Evolutionary conservation across 2,113 vertebrate species (phyloP).

Genomic region (Dissostichus mawsoni): DNA sequence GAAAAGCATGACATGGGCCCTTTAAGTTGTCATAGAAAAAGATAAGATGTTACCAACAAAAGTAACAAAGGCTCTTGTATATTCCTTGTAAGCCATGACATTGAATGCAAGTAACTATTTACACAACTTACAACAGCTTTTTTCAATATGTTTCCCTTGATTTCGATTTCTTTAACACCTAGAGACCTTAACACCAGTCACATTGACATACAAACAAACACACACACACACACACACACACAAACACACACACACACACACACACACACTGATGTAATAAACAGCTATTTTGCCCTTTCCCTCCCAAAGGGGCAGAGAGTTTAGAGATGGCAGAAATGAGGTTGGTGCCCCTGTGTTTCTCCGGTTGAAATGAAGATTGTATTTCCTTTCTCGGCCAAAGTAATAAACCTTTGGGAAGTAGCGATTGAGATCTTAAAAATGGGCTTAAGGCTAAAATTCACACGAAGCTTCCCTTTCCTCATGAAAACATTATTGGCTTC

Average conservation of each 20-base stretch:
- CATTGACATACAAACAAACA: background rate
- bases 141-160: no score
- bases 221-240: no score
- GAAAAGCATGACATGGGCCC: no score
- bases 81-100: no score
- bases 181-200: background rate
- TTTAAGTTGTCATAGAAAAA: no score
- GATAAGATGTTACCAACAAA: no score
- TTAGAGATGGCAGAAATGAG: slow-evolving; percentile 47
- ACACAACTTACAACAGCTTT: no score
- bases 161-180: no score
- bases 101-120: no score
- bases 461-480: background rate
- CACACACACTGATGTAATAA: slow-evolving; percentile 18
- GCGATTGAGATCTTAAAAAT: slow-evolving; percentile 19
- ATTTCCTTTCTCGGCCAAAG: slow-evolving; percentile 1
- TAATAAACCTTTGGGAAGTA: slow-evolving; percentile 15
- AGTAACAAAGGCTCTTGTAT: no score
- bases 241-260: no score
- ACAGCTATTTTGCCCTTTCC: slow-evolving; percentile 23
- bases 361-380: slow-evolving; percentile 27
- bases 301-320: slow-evolving; percentile 41
- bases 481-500: background rate
- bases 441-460: background rate
- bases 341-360: slow-evolving; percentile 36